These are phyloP conservation scores for Eilema griseolum DNA, from an alignment of 2,888 invertebrate genomes.

Conservation along the genomic window DNA sequence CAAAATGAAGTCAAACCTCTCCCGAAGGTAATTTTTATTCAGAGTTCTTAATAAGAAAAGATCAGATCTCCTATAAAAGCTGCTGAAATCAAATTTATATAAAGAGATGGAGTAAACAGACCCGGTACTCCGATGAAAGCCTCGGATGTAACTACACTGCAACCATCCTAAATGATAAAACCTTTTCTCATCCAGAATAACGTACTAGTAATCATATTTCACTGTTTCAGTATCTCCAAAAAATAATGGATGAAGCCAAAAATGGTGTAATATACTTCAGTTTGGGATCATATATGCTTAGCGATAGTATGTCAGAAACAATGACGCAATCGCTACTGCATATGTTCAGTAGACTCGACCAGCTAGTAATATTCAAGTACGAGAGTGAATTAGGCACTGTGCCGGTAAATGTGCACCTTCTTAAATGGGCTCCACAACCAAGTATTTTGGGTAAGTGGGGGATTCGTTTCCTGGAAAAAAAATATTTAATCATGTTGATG, in stretches of 20 bases:
- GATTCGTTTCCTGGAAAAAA: too few relatives aligned
- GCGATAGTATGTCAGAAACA: conserved; percentile 59
- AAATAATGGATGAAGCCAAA: conserved; percentile 64
- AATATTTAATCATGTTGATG: too few relatives aligned
- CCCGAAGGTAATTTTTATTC: conserved; percentile 59
- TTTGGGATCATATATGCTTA: conserved; percentile 64
- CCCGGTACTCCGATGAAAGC: too few relatives aligned
- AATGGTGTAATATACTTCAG: conserved; percentile 70
- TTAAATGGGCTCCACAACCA: conserved; percentile 75
- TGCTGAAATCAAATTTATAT: too few relatives aligned
- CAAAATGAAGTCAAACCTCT: conserved; percentile 61
- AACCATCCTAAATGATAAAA: too few relatives aligned
- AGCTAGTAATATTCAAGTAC: conserved; percentile 75
- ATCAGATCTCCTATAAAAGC: too few relatives aligned
- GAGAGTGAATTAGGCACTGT: conserved; percentile 62
- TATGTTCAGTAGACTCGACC: conserved; percentile 67
- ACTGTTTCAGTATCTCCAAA: conserved; percentile 57
- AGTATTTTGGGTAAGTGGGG: conserved; percentile 61
- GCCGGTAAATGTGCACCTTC: conserved; percentile 67
- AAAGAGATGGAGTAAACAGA: too few relatives aligned
- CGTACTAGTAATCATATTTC: too few relatives aligned
- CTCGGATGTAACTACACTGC: too few relatives aligned
- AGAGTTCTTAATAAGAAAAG: too few relatives aligned
- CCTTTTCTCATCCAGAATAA: too few relatives aligned
- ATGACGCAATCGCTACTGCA: conserved; percentile 62